phyloP scores from a whole-genome alignment of 2,888 invertebrate species.

The Sthenelais limicola region DNA sequence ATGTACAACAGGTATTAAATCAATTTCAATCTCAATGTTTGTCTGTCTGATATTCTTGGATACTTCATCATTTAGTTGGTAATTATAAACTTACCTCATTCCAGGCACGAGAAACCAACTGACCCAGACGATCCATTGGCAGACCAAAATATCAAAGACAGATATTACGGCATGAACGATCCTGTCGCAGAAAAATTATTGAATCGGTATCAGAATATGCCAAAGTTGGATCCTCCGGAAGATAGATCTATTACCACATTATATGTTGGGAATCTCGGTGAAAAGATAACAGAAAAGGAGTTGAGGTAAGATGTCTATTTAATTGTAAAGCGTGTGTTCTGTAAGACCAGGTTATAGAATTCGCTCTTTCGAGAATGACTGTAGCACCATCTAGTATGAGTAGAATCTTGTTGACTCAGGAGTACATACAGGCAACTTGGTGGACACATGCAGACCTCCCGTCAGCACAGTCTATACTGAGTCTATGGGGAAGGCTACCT shows the following conservation, averaged over 20 bases:
- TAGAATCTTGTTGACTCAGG: too few relatives aligned
- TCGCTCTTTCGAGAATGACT: too few relatives aligned
- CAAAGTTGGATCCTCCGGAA: constrained; percentile 94
- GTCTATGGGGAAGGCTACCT: too few relatives aligned
- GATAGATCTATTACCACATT: constrained; percentile 96
- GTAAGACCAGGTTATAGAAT: neutral
- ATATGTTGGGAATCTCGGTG: constrained; percentile 96
- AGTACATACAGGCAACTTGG: too few relatives aligned
- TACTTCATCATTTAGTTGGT: too few relatives aligned
- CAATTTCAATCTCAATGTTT: neutral
- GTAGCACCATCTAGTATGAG: too few relatives aligned
- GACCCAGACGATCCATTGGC: constrained; percentile 97
- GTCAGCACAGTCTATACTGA: too few relatives aligned
- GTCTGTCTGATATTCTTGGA: neutral
- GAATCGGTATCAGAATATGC: constrained; percentile 92
- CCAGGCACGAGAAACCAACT: constrained; percentile 92
- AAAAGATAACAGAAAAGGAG: constrained; percentile 88
- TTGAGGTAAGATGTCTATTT: constrained; percentile 75
- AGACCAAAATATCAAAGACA: constrained; percentile 90
- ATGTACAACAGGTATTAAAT: too few relatives aligned
- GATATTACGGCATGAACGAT: constrained; percentile 94
- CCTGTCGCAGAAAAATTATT: constrained; percentile 96
- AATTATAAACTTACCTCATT: constrained; percentile 38
- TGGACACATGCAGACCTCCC: too few relatives aligned
- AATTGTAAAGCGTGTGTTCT: neutral